phyloP scores from a whole-genome alignment of 2,113 vertebrate genomes.

The Corythornis vintsioides region DNA sequence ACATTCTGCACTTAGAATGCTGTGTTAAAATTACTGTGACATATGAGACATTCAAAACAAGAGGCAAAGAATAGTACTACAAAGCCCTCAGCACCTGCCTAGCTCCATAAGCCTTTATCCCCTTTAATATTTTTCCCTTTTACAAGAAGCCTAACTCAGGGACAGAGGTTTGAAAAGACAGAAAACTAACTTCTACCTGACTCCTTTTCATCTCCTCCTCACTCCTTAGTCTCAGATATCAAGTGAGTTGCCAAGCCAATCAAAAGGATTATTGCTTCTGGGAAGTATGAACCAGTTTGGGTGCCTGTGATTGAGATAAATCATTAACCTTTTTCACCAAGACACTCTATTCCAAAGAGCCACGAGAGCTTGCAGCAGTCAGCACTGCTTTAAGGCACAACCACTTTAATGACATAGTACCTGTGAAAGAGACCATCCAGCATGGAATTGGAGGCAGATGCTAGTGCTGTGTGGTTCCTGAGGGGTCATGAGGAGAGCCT shows the following conservation, averaged over 20 bases:
- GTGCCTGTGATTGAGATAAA: background rate
- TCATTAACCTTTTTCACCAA: background rate
- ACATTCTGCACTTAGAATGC: background rate
- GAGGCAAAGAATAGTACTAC: background rate
- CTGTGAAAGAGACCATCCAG: background rate
- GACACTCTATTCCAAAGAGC: background rate
- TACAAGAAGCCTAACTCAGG: background rate
- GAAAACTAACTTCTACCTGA: background rate
- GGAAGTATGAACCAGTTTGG: background rate
- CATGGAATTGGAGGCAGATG: background rate
- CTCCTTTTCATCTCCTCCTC: background rate
- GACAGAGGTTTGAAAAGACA: background rate
- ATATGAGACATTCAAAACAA: background rate
- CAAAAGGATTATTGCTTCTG: background rate
- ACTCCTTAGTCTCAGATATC: background rate
- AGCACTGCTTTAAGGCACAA: background rate
- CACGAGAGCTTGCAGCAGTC: background rate
- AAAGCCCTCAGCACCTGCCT: background rate
- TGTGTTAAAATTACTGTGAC: background rate
- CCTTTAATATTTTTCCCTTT: background rate
- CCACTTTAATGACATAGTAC: background rate
- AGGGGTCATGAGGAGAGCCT: background rate
- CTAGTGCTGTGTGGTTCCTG: background rate
- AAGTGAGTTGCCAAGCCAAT: background rate
- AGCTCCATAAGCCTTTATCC: background rate